Evolutionary conservation across 2,888 invertebrate species (phyloP), one percentile per base, ranked within the genome.

Genomic region (Branchellion lobata): DNA sequence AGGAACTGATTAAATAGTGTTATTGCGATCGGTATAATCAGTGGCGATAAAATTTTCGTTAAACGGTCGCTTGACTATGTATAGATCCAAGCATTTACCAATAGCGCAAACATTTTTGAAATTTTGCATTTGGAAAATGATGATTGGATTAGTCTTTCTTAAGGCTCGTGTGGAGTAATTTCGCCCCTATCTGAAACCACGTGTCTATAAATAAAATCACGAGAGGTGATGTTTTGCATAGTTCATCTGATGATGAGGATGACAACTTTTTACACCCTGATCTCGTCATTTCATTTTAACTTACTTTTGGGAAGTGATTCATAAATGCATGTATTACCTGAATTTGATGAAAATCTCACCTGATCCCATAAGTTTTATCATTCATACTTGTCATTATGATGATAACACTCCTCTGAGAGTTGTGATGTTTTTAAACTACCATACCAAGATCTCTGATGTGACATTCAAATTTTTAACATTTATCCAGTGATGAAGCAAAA

Each of bases 181-280:
- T 75, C 75, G 75, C 75, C 75, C 75, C 75, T 75, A 75, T 75
- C 75, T 75, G 75, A 75, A 51, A 40, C 27, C 75, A 53, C 33
- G 29, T 1, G 34, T 75, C 27, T 65, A 11, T 65, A 3, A 69
- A 34, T 11, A 34, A 27, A 29, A 8, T 29, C 8, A 31, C 69
- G 27, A 69, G 76, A 76, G 1, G 53, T 76, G 76, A 76, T 76
- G 76, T 21, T 57, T 31, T 33, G 76, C 76, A 76, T 76, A 76
- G 76, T 76, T 76, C 76, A 76, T 61, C 76, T 76, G 53, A 74
- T 51, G 27, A 76, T 21, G 47, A 29, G 29, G 27, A 5, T 76
- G 76, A 57, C n/a, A 53, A 61, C 24, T 53, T 29, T 34, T 33
- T 53, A n/a, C 31, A 21, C 18, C 8, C 53, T 57, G 34, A 57